Base-by-base conservation (phyloP, 2,888 invertebrate species). In the Troides aeacus region DNA sequence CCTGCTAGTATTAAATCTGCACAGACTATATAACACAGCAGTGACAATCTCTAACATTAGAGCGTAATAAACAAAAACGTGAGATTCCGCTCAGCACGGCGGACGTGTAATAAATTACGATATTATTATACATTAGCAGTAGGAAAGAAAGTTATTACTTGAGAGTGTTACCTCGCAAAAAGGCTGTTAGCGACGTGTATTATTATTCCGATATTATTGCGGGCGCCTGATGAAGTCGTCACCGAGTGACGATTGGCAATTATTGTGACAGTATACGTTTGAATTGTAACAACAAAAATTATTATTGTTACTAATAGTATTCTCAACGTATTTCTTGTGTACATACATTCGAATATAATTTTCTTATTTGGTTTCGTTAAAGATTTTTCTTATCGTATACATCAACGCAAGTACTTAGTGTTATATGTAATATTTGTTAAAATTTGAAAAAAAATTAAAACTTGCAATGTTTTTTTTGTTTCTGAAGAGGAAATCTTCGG, bases 211-310 rank as follows among this genome's bases (percentile, higher is more conserved):
- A 79, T 76, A 79, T 81, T 81, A 84, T 84, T 81, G 79, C 75
- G 74, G 67, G 71, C 70, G 66, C 72, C 71, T 74, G 80, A 86
- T 85, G 84, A 81, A 87, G 84, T 79, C 79, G 82, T 86, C 83
- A 80, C 72, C 69, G 72, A 72, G 59, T 70, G 68, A 64, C 72
- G 70, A 74, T 77, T 78, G 78, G 73, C 75, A 76, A 77, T 77
- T 75, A 76, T 72, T 72, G 70, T 73, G 75, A 75, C 74, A 76
- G 74, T 72, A 72, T 73, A 75, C 68, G 73, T 74, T 69, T 66
- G 73, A 72, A 74, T 71, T 76, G 74, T 66, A 53, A 7, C 57
- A n/a, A 50, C 50, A 70, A 65, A 50, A 66, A 66, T 61, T 46
- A 46, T 15, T 46, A 46, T 46, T 46, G 15, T 17, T 46, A 46